Evolutionary conservation across 1,140 invertebrate species (phyloP).

Genomic region (Eubasilissa regina): DNA sequence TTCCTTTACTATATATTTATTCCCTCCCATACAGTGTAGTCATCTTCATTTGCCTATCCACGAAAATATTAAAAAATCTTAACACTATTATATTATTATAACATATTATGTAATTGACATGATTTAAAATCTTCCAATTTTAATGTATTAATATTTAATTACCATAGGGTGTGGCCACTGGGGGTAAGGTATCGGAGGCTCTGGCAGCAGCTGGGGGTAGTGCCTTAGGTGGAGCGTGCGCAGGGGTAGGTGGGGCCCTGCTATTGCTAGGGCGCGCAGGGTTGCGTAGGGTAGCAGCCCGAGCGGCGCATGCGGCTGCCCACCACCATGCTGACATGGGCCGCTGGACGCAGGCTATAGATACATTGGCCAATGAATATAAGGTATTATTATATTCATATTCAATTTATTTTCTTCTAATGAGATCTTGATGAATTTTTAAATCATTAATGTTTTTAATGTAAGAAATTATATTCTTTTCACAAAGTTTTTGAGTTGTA

Average conservation of each 20-base stretch:
- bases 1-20: too few species aligned
- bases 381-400: slow-evolving; percentile 43
- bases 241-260: slow-evolving; percentile 85
- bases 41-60: too few species aligned
- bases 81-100: too few species aligned
- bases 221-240: slow-evolving; percentile 85
- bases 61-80: too few species aligned
- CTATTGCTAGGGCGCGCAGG: slow-evolving; percentile 88
- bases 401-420: neutral
- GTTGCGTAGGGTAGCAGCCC: slow-evolving; percentile 85
- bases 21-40: too few species aligned
- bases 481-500: too few species aligned
- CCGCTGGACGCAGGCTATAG: slow-evolving; percentile 75
- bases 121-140: too few species aligned
- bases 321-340: slow-evolving; percentile 80
- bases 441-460: too few species aligned
- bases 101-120: too few species aligned
- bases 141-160: too few species aligned
- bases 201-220: slow-evolving; percentile 71
- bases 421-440: too few species aligned
- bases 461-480: too few species aligned
- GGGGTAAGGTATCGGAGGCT: slow-evolving; percentile 77
- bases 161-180: slow-evolving; percentile 81
- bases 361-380: slow-evolving; percentile 53
- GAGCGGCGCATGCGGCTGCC: slow-evolving; percentile 87